Evolutionary conservation across 2,888 invertebrate species (phyloP), one percentile per base, ranked within the genome.

Genomic region (Archips crataeganus): DNA sequence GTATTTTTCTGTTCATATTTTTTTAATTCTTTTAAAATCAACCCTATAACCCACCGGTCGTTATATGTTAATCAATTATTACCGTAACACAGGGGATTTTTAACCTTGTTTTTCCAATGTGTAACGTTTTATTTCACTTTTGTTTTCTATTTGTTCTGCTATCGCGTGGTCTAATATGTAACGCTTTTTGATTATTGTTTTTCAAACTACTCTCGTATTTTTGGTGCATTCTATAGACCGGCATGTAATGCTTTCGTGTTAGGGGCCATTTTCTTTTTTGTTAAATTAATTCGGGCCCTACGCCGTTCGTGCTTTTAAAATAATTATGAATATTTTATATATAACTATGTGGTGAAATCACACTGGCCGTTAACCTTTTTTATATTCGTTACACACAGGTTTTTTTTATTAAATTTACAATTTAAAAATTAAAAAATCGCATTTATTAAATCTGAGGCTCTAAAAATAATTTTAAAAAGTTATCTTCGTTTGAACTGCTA

Each of bases 271-370:
- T 45, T 54, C 54, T 75, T 78, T 78, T 75, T 76, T 77, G 61
- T 71, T 65, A 47, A 49, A 63, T 23, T n/a, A n/a, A 59, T 72
- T 70, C 71, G 68, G 77, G 82, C 81, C 87, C 83, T 81, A 80
- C 82, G 90, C 92, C 91, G 88, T 88, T 88, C 84, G 93, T 93
- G 93, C 93, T 93, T 92, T 90, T 90, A 84, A 86, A 85, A 82
- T 84, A 72, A 78, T 76, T 75, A 77, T 67, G 62, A 64, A 73
- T 57, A 70, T 71, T 71, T 67, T 70, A 67, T 75, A 11, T 71
- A 71, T 70, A 63, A 71, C 66, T 63, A 63, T 67, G 70, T 71
- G 66, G 75, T 57, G 13, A 32, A 23, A 62, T 11, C 8, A 34
- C 11, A 36, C 42, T 61, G 5, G 34, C 32, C 32, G 4, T 51